Conservation (phyloP, 2,113 vertebrate species). For the Leucopternis melanops region DNA sequence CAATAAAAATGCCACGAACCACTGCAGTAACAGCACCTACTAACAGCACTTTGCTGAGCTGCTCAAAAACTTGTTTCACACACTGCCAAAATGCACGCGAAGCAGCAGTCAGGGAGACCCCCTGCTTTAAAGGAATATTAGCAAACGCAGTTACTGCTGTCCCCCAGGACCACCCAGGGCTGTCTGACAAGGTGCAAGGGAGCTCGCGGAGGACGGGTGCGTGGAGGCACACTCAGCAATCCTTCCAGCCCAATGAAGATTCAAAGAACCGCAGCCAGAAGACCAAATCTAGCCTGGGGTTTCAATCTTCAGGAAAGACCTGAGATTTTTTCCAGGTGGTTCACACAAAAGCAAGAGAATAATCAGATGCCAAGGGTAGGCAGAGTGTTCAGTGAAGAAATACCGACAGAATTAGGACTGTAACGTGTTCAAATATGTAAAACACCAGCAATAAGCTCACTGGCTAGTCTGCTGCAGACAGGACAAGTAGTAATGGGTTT, state of each 20-base stretch:
- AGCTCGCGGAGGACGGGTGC: accelerated
- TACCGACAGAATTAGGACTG: accelerated
- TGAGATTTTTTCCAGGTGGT: background rate
- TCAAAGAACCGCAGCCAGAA: background rate
- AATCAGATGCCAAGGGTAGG: background rate
- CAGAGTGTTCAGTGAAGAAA: background rate
- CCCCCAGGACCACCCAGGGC: background rate
- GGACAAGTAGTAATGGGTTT: background rate
- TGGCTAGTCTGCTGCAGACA: background rate
- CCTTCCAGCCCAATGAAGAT: accelerated
- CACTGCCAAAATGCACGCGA: accelerated
- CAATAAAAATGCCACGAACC: background rate
- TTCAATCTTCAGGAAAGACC: background rate
- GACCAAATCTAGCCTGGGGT: background rate
- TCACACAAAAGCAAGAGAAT: background rate
- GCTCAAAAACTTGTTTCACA: background rate
- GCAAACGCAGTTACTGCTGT: background rate
- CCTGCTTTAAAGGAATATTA: background rate
- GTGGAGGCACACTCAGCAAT: accelerated
- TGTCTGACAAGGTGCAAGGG: too few species aligned
- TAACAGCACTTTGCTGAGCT: background rate
- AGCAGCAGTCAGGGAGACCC: background rate
- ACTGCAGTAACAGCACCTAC: background rate
- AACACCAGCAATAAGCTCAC: background rate
- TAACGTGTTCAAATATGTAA: background rate